Base-by-base conservation (phyloP, 2,113 vertebrate genomes). In the Connochaetes taurinus region DNA sequence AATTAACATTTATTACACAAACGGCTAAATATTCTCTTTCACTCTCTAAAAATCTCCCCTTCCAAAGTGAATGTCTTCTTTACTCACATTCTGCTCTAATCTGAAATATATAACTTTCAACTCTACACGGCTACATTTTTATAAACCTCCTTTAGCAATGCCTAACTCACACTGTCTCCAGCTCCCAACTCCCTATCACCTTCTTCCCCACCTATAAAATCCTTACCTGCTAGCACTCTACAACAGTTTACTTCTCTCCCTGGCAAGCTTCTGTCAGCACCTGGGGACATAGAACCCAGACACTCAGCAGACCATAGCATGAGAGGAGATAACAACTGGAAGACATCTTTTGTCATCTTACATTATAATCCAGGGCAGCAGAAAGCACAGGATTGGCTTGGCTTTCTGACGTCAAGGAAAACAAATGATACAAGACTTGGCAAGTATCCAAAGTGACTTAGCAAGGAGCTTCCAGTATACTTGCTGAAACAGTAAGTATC, bases 371-470 rank as follows among this genome's bases (percentile, higher is more conserved):
- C 83, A 36, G 62, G 86, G 47, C 5, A 62, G 21, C 71, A 91
- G 36, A 87, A 60, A 92, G 53, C 45, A 87, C 27, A 76, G 74
- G 92, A 96, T 87, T 98, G 98, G 91, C 91, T 98, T 97, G 81
- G 98, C 94, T 95, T 84, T 96, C 57, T 97, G 97, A 95, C 91
- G 6, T 83, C 97, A 96, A 71, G 60, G 36, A 96, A 84, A 96
- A 98, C 98, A 98, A 98, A 83, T 94, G 85, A 96, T 40, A 90
- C 58, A 71, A 90, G 43, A 93, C 64, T 97, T 98, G 97, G 95
- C 97, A 98, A 98, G 87, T 87, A 98, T 97, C 71, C 97, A 96
- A 97, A 98, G 97, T 97, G 95, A 86, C 97, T 99, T 97, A 98
- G 97, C 57, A 88, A 95, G 27, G 90, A 98, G 95, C 97, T 98